Base-by-base conservation (phyloP, 2,888 invertebrate genomes). In the Blera fallax region DNA sequence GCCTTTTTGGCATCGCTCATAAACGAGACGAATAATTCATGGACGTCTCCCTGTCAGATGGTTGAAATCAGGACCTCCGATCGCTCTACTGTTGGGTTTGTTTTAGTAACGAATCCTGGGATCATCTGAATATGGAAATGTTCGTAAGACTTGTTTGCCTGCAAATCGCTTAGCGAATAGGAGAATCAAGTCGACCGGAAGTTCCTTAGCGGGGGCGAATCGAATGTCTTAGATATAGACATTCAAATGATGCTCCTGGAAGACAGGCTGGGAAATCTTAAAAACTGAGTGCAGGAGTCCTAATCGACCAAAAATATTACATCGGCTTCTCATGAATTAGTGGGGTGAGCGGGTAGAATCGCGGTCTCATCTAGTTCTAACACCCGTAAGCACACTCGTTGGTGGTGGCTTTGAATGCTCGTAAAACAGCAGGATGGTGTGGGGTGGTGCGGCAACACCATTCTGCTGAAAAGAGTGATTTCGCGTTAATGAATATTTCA, bases 401-500 rank as follows among this genome's bases (percentile, higher is more conserved):
- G 67, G 50, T 43, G 80, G 74, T 60, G 29, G 37, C 48, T 65
- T 72, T 69, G 72, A 72, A 77, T 80, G 67, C 67, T 77, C 81
- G 76, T 85, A 77, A 81, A 81, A 77, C 76, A 76, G 72, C 64
- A n/a, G 64, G 77, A 24, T 29, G 60, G 40, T 70, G 52, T 54
- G 43, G 58, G 43, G 56, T 29, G 40, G 52, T 32, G 60, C 21
- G 56, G 52, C 70, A 70, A 60, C 85, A 77, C 56, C 58, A 72
- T 74, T 65, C 65, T 54, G 74, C 81, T 85, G 79, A 83, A 84
- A 79, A 74, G 76, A 87, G 72, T 84, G 87, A 87, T 82, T 87
- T 88, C 84, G 87, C 88, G 88, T 88, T 90, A 89, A 90, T 89
- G 89, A 90, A 90, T 90, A 89, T 89, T 90, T 90, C 89, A 90